Evolutionary conservation across 2,888 invertebrate genomes (phyloP), one percentile per base, ranked within the genome.

Genomic region (Prenolepis imparis): DNA sequence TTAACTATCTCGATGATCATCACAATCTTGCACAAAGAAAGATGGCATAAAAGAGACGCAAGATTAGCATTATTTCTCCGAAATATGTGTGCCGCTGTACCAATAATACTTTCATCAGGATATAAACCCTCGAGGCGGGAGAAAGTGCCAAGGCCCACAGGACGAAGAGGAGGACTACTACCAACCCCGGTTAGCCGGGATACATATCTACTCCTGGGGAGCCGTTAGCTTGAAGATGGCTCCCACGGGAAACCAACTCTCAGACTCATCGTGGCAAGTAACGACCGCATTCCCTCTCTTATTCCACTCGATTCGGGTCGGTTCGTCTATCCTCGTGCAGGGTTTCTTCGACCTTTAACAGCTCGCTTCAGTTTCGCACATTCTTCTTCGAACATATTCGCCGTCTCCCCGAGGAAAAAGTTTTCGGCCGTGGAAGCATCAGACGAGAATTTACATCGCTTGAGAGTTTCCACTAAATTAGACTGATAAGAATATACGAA

Each of bases 171-270:
- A 86, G 59, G 84, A 87, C 74, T 80, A 61, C 81, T 52, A 68
- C 78, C 81, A 59, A 68, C 80, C 87, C 84, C 83, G 73, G 83
- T 91, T 88, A 84, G 70, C 81, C 55, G 72, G 90, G 89, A 91
- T 90, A 90, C 91, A 90, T 92, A 92, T 93, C 91, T 89, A 91
- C 87, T 92, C 91, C 92, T 87, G 86, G 92, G 93, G 92, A 91
- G 91, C 92, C 91, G 92, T 93, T 93, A 92, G 90, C 90, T 86
- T 78, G 89, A 86, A 90, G 90, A 94, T 91, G 92, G 87, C 92
- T 92, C 94, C 93, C 92, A 63, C 57, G 94, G 91, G 94, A 92
- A 86, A 88, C 90, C 89, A 92, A 93, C 93, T 93, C 93, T 93
- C 92, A 90, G 92, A 91, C 92, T 93, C 93, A 92, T 94, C 92